Evolutionary conservation across 2,113 vertebrate species (phyloP), one percentile per base, ranked within the genome.

Genomic region (Rana temporaria): DNA sequence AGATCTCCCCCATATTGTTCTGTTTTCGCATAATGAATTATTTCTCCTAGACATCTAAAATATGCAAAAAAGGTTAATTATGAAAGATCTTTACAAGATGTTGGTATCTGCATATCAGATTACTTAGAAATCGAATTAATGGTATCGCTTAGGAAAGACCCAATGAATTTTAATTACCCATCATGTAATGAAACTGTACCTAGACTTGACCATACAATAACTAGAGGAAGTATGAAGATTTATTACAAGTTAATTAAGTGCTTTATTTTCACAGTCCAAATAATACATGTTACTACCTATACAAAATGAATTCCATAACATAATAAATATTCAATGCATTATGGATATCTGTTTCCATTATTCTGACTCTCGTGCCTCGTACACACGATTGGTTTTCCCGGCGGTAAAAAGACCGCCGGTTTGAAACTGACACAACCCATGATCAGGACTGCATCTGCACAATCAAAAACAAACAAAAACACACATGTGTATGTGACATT

Each of bases 1-100:
- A 8, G 30, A 38, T n/a, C n/a, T 67, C 30, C n/a, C 38, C 18
- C 38, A 19, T 18, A 67, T 12, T 38, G 16, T 67, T 38, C 14
- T 67, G 1, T 12, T 67, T 17, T 67, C 32, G 38, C 38, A n/a
- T 67, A 67, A 52, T 52, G 20, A 16, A 69, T 22, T 15, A 22
- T 69, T 69, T 69, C n/a, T 22, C 15, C 16, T 16, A 38, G 32
- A 67, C 18, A 38, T 67, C n/a, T 38, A 38, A 38, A 67, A 42
- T 67, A 67, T 67, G 65, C 65, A 67, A 67, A 30, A 67, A 67
- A 67, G 65, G 65, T 67, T 67, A 69, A 69, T 20, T 48, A 22
- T 52, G 19, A 22, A 20, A 52, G 34, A 48, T 52, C 48, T 34
- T n/a, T 19, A 9, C 30, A 63, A 22, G 60, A 63, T 63, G 20